Base-by-base conservation (phyloP, 2,113 vertebrate genomes). In the Colius striatus region DNA sequence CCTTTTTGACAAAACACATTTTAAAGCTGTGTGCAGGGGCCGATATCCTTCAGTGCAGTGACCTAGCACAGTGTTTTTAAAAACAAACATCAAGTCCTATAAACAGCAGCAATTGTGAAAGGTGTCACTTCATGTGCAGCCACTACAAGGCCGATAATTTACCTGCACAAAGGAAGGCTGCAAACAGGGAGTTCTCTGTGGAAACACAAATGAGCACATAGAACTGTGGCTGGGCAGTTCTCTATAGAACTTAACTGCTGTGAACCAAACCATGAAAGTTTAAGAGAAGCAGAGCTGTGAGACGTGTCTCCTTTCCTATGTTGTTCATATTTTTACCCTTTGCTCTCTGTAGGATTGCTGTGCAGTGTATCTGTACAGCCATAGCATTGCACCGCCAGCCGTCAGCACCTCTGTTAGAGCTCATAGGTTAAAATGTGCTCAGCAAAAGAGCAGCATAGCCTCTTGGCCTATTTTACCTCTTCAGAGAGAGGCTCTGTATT, bases 1-100 rank as follows among this genome's bases (percentile, higher is more conserved):
- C 75, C 73, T 81, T 62, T 95, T n/a, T 71, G 65, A 89, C 45
- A 91, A 83, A 93, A 91, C 17, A 63, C 27, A n/a, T 74, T 84
- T 85, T 76, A 63, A 90, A 91, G 47, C 34, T 20, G 2, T 92
- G 55, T 58, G 67, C 67, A 67, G 53, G 38, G 66, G 51, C 50
- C 23, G 20, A 63, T 85, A 23, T 92, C 73, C 45, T 84, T 89
- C 63, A 62, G 48, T 48, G 71, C 72, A 70, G 71, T 93, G 78
- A 93, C 79, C 72, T 80, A 88, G 87, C 72, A 63, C 65, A 60
- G 23, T 11, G 36, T 91, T 94, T 90, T 78, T 32, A 45, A 71
- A 86, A 90, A 32, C 2, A 41, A 90, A 94, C 76, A 79, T 34
- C 14, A 45, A 29, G 75, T 85, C 65, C 75, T 29, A 66, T 77